Conservation (phyloP, 1,140 invertebrate genomes). For the Chironomus striatipennis region DNA sequence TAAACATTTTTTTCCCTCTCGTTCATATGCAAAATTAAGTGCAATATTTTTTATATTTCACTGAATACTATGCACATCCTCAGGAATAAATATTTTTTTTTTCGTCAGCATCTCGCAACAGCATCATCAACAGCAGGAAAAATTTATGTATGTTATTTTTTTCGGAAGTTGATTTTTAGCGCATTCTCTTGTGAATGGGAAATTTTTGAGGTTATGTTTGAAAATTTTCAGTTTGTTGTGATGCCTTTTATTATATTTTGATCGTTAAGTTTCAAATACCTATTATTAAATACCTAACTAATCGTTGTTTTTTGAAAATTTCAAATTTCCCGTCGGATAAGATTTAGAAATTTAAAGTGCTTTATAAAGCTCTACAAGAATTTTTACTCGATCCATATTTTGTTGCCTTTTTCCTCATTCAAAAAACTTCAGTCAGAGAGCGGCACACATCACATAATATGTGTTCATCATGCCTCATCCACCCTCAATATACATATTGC, state of each 20-base stretch:
- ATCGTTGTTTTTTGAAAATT: too few species aligned
- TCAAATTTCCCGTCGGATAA: too few species aligned
- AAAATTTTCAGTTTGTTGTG: too few species aligned
- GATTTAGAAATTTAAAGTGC: too few species aligned
- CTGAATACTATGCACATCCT: too few species aligned
- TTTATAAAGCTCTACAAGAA: too few species aligned
- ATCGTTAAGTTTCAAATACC: too few species aligned
- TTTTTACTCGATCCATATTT: not conserved
- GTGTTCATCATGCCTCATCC: not conserved
- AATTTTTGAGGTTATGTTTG: too few species aligned
- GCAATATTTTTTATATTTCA: not conserved
- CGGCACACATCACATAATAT: not conserved
- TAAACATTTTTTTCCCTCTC: not conserved
- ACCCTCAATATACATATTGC: conserved; percentile 11
- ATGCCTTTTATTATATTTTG: too few species aligned
- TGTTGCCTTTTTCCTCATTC: not conserved
- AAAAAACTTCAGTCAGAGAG: not conserved
- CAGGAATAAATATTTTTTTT: too few species aligned
- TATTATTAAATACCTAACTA: too few species aligned
- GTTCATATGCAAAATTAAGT: not conserved
- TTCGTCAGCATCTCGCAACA: not conserved
- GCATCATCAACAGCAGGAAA: not conserved
- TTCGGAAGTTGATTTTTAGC: not conserved
- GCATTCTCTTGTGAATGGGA: too few species aligned
- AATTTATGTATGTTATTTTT: not conserved